Percentiles rank a stretch among this genome's conserved stretches.
Conservation (phyloP, 2,113 vertebrate genomes). For the Probosciger aterrimus region DNA sequence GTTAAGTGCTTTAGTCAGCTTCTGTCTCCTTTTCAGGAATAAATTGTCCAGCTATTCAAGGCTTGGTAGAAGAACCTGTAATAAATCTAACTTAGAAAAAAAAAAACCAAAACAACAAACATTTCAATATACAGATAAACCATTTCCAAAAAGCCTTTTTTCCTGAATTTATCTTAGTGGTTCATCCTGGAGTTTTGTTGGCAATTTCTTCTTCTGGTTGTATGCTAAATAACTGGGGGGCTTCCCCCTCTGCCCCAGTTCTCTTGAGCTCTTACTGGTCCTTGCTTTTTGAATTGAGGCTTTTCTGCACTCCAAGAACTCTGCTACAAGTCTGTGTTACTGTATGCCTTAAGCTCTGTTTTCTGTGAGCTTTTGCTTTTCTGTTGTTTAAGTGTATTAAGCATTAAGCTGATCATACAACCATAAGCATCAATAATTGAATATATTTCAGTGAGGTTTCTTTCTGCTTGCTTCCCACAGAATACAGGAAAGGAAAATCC, state of each 20-base stretch:
- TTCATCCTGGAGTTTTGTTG: not conserved
- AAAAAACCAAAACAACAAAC: not conserved
- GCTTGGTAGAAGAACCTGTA: not conserved
- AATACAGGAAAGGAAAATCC: not conserved
- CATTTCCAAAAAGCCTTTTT: not conserved
- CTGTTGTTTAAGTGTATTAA: not conserved
- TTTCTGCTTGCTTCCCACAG: not conserved
- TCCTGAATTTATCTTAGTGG: not conserved
- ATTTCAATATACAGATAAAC: not conserved
- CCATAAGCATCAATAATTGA: not conserved
- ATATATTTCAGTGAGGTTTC: not conserved
- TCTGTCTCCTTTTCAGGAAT: not conserved
- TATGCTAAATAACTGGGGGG: not conserved
- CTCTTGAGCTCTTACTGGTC: not conserved
- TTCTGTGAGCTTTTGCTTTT: not conserved
- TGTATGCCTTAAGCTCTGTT: not conserved
- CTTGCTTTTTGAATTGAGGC: not conserved
- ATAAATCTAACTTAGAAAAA: not conserved
- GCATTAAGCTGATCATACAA: not conserved
- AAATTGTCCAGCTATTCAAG: not conserved
- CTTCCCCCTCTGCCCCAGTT: not conserved
- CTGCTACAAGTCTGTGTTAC: not conserved
- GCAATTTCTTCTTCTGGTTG: not conserved
- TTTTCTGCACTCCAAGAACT: not conserved
- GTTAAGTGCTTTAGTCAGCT: conserved; percentile 35